phyloP scores from a whole-genome alignment of 2,113 vertebrate genomes.

The Catharus bicknelli region DNA sequence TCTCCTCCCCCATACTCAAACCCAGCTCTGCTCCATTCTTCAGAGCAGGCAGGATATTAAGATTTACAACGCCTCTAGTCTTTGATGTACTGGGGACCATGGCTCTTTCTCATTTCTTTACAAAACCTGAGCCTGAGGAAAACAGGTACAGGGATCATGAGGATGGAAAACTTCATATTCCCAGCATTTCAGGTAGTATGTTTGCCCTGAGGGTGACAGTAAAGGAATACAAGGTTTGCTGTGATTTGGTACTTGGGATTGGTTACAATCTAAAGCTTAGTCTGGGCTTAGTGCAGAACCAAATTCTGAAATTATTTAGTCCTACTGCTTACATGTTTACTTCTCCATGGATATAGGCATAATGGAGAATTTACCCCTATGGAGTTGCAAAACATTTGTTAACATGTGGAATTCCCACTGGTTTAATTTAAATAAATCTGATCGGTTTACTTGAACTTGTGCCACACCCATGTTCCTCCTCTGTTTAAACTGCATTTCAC shows the following conservation, averaged over 20 bases:
- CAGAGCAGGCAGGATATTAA: slow-evolving; percentile 21
- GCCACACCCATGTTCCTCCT: neutral
- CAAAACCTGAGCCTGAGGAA: neutral
- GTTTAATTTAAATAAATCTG: slow-evolving; percentile 14
- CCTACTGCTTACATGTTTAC: neutral
- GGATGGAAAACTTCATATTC: neutral
- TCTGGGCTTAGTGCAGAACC: neutral
- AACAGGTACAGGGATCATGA: neutral
- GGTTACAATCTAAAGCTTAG: neutral
- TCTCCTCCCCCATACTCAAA: neutral
- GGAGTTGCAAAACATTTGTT: neutral
- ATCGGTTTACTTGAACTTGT: neutral
- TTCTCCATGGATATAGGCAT: neutral
- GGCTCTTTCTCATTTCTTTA: slow-evolving; percentile 4
- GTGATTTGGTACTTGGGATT: neutral
- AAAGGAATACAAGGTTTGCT: neutral
- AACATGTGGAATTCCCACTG: neutral
- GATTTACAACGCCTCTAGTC: slow-evolving; percentile 3
- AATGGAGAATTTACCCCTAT: neutral
- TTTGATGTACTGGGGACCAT: slow-evolving; percentile 23
- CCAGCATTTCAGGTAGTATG: neutral
- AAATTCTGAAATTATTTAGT: neutral
- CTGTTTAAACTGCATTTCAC: slow-evolving; percentile 7
- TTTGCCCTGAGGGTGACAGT: neutral
- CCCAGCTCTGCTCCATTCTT: slow-evolving; percentile 34